A percentile compares a stretch with the other conserved stretches of the same genome.
Evolutionary conservation across 2,113 vertebrate genomes (phyloP).

Genomic region (Apeltes quadracus): DNA sequence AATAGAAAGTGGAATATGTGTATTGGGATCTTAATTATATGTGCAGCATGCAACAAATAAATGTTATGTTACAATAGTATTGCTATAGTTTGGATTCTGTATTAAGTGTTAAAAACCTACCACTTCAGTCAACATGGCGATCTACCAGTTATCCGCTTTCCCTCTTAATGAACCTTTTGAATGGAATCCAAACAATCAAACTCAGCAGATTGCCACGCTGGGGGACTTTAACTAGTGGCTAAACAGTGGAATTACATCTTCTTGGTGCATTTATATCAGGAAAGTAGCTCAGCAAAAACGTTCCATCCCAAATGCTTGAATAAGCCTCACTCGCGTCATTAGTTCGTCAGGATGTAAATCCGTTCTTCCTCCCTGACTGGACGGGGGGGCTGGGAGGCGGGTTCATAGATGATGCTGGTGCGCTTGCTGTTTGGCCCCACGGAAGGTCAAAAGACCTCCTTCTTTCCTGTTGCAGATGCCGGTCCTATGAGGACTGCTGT

Average conservation of each 20-base stretch:
- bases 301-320: too few relatives aligned
- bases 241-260: too few relatives aligned
- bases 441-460: not conserved
- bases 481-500: constrained; percentile 97
- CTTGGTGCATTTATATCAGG: too few relatives aligned
- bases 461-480: constrained; percentile 84
- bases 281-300: too few relatives aligned
- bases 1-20: not conserved
- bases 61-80: not conserved
- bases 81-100: not conserved
- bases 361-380: not conserved
- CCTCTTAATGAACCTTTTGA: too few relatives aligned
- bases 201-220: too few relatives aligned
- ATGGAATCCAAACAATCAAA: too few relatives aligned
- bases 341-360: not conserved
- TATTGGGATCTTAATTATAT: not conserved
- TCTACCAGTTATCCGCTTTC: not conserved
- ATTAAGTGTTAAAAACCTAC: not conserved
- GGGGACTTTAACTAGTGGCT: too few relatives aligned
- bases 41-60: not conserved
- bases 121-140: not conserved
- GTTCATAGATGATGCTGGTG: too few relatives aligned
- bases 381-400: not conserved
- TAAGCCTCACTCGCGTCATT: not conserved
- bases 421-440: not conserved